Conservation (phyloP, 1,140 invertebrate species). For the Sinella curviseta region DNA sequence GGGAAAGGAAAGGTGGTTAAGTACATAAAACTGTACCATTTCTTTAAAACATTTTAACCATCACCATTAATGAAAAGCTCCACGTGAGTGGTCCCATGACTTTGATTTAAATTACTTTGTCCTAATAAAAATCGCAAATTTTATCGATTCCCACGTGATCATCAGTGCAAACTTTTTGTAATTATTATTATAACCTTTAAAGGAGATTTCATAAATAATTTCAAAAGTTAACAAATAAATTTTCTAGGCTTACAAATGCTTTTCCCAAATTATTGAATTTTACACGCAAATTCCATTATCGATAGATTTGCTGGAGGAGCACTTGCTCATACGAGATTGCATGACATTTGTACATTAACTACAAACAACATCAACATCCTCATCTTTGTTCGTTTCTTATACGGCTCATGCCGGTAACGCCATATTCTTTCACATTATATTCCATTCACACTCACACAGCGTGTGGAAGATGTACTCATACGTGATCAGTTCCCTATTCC, state of each 20-base stretch:
- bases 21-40: no score
- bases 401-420: no score
- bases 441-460: no score
- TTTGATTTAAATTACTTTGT: background rate
- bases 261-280: background rate
- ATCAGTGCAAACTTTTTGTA: background rate
- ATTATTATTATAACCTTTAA: background rate
- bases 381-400: no score
- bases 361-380: no score
- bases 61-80: background rate
- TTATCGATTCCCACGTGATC: background rate
- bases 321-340: no score
- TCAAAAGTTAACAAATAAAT: background rate
- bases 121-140: background rate
- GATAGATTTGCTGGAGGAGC: background rate
- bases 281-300: background rate
- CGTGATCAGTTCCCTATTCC: no score
- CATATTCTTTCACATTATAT: no score
- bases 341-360: no score
- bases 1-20: no score
- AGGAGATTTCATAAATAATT: no score
- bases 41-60: background rate
- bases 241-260: background rate
- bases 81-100: background rate
- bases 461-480: no score